A percentile compares a stretch with the other conserved stretches of the same genome.
Evolutionary conservation across 2,113 vertebrate genomes (phyloP).

Genomic region (Sinocyclocheilus anshuiensis): DNA sequence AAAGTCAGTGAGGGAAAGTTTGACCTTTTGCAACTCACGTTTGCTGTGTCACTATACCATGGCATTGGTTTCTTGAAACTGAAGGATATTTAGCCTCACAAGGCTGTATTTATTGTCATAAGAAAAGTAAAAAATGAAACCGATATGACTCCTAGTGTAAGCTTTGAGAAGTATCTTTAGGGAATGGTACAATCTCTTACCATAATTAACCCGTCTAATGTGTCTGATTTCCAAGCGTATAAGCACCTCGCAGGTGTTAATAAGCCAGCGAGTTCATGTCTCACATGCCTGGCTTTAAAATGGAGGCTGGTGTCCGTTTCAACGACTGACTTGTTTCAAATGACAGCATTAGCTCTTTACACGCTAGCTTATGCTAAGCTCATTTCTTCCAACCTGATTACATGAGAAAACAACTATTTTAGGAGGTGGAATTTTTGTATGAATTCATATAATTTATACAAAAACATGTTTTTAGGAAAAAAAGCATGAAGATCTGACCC

Average conservation of each 20-base stretch:
- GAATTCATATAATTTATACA: too few relatives aligned
- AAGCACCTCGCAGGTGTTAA: conserved; percentile 54
- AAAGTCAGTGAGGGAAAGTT: neutral
- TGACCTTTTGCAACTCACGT: conserved; percentile 17
- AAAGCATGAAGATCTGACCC: neutral
- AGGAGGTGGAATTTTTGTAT: too few relatives aligned
- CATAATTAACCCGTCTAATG: conserved; percentile 25
- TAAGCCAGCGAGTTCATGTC: conserved; percentile 5
- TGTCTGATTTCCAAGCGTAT: conserved; percentile 44
- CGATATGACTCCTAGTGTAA: neutral
- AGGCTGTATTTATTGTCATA: neutral
- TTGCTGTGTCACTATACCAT: neutral
- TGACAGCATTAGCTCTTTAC: conserved; percentile 32
- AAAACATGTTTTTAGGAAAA: neutral
- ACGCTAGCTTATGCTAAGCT: neutral
- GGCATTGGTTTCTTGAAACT: too few relatives aligned
- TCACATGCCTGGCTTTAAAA: conserved; percentile 10
- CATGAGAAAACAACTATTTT: neutral
- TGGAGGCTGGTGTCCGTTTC: conserved; percentile 40
- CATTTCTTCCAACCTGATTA: too few relatives aligned
- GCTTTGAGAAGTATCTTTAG: neutral
- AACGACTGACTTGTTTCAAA: conserved; percentile 39
- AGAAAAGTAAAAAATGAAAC: neutral
- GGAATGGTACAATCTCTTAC: neutral
- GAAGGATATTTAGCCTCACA: neutral